Conservation (phyloP, 2,888 invertebrate species). For the Acleris literana region DNA sequence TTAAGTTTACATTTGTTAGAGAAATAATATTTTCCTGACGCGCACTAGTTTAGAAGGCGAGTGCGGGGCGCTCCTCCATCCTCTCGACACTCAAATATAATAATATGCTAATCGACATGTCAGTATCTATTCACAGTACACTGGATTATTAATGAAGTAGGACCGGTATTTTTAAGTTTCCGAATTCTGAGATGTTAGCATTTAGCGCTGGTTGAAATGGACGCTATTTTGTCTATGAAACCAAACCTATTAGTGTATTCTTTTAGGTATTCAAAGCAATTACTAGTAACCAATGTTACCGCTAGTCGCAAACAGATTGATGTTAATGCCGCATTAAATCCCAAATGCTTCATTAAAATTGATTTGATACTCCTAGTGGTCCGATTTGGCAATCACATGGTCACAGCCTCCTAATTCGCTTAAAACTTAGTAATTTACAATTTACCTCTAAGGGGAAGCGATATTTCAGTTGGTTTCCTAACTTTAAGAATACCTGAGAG, state of each 20-base stretch:
- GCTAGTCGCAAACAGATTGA: too few relatives aligned
- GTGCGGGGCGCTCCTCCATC: conserved; percentile 59
- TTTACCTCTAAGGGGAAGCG: too few relatives aligned
- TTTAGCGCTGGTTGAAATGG: background rate
- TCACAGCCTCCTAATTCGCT: too few relatives aligned
- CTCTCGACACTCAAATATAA: conserved; percentile 27
- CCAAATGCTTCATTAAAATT: too few relatives aligned
- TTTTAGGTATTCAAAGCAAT: background rate
- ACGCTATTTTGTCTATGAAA: background rate
- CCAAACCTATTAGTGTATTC: background rate
- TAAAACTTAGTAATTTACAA: too few relatives aligned
- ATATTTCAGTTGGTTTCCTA: background rate
- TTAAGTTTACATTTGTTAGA: conserved; percentile 82
- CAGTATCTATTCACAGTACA: conserved; percentile 32
- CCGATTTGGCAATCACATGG: too few relatives aligned
- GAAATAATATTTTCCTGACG: conserved; percentile 73
- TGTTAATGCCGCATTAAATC: too few relatives aligned
- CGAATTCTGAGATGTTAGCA: conserved; percentile 22
- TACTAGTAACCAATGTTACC: too few relatives aligned
- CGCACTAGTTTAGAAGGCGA: conserved; percentile 55
- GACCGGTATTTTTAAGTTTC: conserved; percentile 35
- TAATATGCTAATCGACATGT: conserved; percentile 29
- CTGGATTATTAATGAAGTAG: conserved; percentile 34
- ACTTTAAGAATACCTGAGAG: conserved; percentile 1
- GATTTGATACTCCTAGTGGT: too few relatives aligned